Conservation (phyloP, 2,113 vertebrate species). For the Alexandromys fortis region DNA sequence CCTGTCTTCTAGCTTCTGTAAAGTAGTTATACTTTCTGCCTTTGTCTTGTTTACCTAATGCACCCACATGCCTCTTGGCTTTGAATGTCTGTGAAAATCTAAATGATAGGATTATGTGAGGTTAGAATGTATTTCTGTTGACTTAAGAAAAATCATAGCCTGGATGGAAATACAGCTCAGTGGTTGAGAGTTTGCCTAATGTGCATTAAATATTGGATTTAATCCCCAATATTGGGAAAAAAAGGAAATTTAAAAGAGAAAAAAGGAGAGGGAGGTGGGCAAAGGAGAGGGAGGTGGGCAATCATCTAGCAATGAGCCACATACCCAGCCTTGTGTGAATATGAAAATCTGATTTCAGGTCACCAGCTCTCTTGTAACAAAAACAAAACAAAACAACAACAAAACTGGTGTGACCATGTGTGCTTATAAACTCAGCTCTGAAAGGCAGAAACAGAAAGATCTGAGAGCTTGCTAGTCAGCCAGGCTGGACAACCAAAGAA, state of each 20-base stretch:
- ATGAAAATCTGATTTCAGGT: background rate
- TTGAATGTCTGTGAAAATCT: background rate
- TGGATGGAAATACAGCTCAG: rapidly evolving
- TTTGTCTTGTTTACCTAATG: rapidly evolving
- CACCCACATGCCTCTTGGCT: background rate
- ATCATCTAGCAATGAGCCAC: background rate
- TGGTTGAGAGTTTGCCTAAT: background rate
- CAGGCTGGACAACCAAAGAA: background rate
- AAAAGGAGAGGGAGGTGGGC: too few species aligned
- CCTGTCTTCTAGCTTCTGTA: background rate
- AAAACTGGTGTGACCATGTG: background rate
- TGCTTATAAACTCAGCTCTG: background rate
- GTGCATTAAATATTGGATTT: background rate
- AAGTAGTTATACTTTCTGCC: background rate
- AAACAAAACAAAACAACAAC: background rate
- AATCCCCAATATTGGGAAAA: too few species aligned
- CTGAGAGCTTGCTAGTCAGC: too few species aligned
- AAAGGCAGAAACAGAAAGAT: background rate
- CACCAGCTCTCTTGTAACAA: too few species aligned
- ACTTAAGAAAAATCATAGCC: background rate
- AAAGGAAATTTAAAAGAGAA: background rate
- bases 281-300: too few species aligned
- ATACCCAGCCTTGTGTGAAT: background rate
- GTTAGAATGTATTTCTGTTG: background rate
- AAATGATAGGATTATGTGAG: background rate